Evolutionary conservation across 2,113 vertebrate species (phyloP).

Genomic region (Rhea pennata): DNA sequence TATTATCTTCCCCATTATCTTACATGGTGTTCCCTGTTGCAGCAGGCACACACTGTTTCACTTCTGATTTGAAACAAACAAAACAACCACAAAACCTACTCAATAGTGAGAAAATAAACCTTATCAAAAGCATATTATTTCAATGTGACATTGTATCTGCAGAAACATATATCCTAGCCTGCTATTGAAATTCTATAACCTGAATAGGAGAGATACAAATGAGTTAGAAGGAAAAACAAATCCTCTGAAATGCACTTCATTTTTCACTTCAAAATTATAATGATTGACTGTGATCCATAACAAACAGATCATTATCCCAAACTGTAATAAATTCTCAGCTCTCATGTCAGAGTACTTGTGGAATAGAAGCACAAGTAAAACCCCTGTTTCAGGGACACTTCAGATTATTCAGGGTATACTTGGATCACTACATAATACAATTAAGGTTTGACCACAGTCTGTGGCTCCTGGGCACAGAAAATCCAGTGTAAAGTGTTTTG

Average conservation of each 20-base stretch:
- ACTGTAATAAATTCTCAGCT: slow-evolving; percentile 46
- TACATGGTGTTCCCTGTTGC: background rate
- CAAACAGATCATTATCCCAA: slow-evolving; percentile 45
- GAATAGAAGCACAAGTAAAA: background rate
- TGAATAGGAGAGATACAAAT: slow-evolving; percentile 66
- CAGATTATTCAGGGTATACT: background rate
- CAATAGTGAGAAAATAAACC: slow-evolving; percentile 20
- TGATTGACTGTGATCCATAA: slow-evolving; percentile 54
- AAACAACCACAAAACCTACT: background rate
- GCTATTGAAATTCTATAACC: slow-evolving; percentile 55
- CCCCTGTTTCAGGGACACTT: background rate
- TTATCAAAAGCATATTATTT: slow-evolving; percentile 46
- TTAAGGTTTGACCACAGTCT: background rate
- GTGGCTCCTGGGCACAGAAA: background rate
- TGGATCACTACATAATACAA: background rate
- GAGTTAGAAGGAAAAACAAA: slow-evolving; percentile 61
- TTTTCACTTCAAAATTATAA: slow-evolving; percentile 66
- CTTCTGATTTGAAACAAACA: slow-evolving; percentile 8
- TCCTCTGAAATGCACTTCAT: slow-evolving; percentile 39
- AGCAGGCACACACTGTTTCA: background rate
- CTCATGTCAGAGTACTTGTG: slow-evolving; percentile 16
- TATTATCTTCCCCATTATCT: background rate
- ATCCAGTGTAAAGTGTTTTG: slow-evolving; percentile 1
- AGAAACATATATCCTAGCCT: slow-evolving; percentile 35
- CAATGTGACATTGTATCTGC: slow-evolving; percentile 6